Evolutionary conservation across 2,888 invertebrate genomes (phyloP), one percentile per base, ranked within the genome.

Genomic region (Pristionchus arcanus): DNA sequence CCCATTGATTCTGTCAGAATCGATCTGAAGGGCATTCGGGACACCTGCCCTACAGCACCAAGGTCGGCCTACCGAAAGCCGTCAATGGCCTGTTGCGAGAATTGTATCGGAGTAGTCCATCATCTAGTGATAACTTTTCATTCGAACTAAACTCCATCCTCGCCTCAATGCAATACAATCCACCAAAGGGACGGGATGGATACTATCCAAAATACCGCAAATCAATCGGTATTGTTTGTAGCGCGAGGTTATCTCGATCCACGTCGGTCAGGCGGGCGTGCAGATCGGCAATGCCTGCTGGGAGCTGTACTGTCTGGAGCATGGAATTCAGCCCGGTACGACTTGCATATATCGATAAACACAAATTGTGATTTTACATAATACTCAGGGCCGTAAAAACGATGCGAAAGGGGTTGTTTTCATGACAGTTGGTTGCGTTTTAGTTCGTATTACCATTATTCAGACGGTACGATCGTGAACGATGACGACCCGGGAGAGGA

Each of bases 251-350:
- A 93, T 94, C 92, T 93, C 93, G 15, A 90, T 94, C 90, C 94
- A 94, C 91, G 93, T 94, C 90, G 94, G 94, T 71, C 94, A 94
- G 91, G 94, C 94, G 87, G 94, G 94, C 90, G 93, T 93, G 85
- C 94, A 94, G 90, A 94, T 94, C 91, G 96, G 95, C 90, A 96
- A 96, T 93, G 96, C 96, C 90, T 96, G 96, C 94, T 96, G 96
- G 96, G 96, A 96, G 93, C 94, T 96, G 91, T 96, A 96, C 95
- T 96, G 96, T 92, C 95, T 96, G 92, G 96, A 96, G 93, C 96
- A 96, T 94, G 93, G 92, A 87, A 93, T 93, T 53, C 91, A 92
- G 93, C 96, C 96, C 55, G 96, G 96, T 93, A 21, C 7, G 74
- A 37, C 21, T 53, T 53, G 7, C 49, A 63, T 16, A 63, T 55